These are phyloP conservation scores for Spinus pinus DNA, from an alignment of 2,797 vertebrate species.

Conservation along the genomic window DNA sequence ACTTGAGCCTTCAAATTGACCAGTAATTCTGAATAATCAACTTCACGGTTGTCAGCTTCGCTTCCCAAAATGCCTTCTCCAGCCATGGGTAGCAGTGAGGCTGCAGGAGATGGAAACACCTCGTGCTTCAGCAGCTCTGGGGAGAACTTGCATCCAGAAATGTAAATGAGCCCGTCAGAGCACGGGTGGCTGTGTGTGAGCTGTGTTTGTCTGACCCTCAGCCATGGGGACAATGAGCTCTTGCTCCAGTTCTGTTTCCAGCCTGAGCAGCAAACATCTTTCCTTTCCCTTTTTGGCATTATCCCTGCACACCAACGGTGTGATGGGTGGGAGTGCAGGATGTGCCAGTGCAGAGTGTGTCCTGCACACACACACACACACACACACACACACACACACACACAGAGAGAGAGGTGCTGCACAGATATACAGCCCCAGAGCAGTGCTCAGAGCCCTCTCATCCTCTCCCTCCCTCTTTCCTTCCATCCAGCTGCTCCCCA, in stretches of 20 bases:
- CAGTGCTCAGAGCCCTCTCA: slow-evolving; percentile 3
- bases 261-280: not conserved
- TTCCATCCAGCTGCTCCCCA: not conserved
- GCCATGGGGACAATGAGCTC: fast-evolving
- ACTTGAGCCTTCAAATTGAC: not conserved
- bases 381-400: fast-evolving
- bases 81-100: not conserved
- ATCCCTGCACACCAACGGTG: not conserved
- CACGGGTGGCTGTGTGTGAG: not conserved
- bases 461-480: not conserved
- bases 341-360: fast-evolving
- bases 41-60: not conserved
- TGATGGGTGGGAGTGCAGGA: not conserved
- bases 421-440: not conserved
- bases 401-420: not conserved
- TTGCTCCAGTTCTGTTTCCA: not conserved
- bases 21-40: slow-evolving; percentile 21
- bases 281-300: not conserved
- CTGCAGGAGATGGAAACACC: not conserved
- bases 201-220: not conserved
- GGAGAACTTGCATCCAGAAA: not conserved
- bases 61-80: not conserved
- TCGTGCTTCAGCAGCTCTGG: not conserved
- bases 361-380: not conserved
- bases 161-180: not conserved